Percentiles rank a stretch among this genome's conserved stretches.
phyloP scores from a whole-genome alignment of 2,888 invertebrate species.

The Metallyticus violacea region DNA sequence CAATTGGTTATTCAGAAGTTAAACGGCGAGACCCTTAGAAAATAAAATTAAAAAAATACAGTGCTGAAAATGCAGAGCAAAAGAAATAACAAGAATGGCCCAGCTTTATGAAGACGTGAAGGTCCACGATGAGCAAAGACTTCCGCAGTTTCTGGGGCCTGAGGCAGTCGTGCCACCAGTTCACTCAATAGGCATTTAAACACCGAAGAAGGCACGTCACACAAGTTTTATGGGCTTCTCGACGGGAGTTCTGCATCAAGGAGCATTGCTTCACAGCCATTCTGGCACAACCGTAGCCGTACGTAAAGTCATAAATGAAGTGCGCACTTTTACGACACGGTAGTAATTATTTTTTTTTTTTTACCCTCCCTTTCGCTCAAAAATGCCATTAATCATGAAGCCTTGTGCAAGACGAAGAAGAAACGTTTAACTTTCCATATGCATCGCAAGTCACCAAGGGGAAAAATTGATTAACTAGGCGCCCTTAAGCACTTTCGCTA shows the following conservation, averaged over 20 bases:
- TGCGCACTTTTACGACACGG: background rate
- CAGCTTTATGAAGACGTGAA: background rate
- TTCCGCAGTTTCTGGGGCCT: background rate
- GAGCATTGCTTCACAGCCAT: too few relatives aligned
- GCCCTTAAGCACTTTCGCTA: background rate
- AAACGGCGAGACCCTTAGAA: too few relatives aligned
- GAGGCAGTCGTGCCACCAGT: background rate
- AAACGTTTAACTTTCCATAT: background rate
- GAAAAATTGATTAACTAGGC: background rate
- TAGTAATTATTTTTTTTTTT: background rate
- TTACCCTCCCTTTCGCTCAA: background rate
- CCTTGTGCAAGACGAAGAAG: background rate
- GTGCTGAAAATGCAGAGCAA: too few relatives aligned
- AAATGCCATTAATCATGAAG: background rate
- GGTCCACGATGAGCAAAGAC: too few relatives aligned
- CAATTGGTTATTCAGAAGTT: too few relatives aligned
- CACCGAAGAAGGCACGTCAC: background rate
- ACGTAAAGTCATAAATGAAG: background rate
- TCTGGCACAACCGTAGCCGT: background rate
- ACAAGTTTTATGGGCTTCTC: background rate
- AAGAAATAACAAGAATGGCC: background rate
- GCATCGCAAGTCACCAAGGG: background rate
- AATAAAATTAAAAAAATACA: too few relatives aligned
- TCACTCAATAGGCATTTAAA: background rate
- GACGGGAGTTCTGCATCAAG: background rate